These are phyloP conservation scores for Ageneiosus marmoratus DNA, from an alignment of 2,113 vertebrate species.

Conservation along the genomic window DNA sequence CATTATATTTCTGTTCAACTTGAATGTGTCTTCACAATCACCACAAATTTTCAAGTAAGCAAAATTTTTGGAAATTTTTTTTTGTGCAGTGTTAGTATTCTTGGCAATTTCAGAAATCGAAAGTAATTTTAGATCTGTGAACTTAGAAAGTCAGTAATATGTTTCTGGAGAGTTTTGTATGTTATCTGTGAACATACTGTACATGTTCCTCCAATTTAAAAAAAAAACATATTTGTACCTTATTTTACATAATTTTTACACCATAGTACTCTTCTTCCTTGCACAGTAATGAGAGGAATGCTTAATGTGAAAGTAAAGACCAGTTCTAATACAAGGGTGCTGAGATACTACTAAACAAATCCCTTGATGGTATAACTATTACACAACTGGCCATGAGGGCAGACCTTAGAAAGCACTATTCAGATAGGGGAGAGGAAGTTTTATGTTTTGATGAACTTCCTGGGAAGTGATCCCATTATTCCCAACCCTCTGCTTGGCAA, in stretches of 20 bases:
- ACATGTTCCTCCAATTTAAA: too few species aligned
- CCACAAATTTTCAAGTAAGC: too few species aligned
- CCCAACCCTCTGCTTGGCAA: slow-evolving; percentile 70
- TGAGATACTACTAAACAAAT: slow-evolving; percentile 32
- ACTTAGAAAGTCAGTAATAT: too few species aligned
- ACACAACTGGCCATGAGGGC: slow-evolving; percentile 5
- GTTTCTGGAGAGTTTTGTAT: too few species aligned
- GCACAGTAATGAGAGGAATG: slow-evolving; percentile 9
- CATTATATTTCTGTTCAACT: too few species aligned
- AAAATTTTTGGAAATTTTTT: too few species aligned
- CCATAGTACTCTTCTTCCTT: neutral
- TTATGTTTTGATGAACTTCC: slow-evolving; percentile 72
- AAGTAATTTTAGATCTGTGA: too few species aligned
- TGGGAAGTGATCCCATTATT: slow-evolving; percentile 75
- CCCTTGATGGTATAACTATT: neutral
- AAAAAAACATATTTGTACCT: too few species aligned
- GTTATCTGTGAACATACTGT: too few species aligned
- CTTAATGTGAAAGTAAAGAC: slow-evolving; percentile 19
- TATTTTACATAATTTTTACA: slow-evolving; percentile 43
- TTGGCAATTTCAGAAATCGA: too few species aligned
- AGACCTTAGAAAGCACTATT: slow-evolving; percentile 38
- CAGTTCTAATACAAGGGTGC: slow-evolving; percentile 13
- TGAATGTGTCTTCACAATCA: too few species aligned
- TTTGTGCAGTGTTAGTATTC: too few species aligned
- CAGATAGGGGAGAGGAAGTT: slow-evolving; percentile 63